These are phyloP conservation scores for Maniola jurtina DNA, from an alignment of 1,140 invertebrate genomes.

Conservation along the genomic window DNA sequence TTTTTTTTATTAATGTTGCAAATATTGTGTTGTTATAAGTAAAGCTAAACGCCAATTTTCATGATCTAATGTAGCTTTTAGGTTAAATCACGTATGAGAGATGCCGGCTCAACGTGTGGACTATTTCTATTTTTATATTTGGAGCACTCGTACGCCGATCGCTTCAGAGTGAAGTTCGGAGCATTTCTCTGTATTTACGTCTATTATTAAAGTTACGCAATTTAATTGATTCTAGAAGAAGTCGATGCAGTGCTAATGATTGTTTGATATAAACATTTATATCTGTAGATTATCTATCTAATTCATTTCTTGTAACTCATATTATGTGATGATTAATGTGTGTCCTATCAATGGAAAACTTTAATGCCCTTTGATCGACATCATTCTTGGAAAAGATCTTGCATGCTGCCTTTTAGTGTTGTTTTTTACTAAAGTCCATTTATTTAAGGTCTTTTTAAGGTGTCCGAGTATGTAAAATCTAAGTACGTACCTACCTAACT, in stretches of 20 bases:
- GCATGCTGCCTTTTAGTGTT: neutral
- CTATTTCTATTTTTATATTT: slow-evolving; percentile 70
- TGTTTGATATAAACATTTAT: neutral
- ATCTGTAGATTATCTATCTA: neutral
- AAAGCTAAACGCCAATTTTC: neutral
- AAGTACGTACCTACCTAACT: no score
- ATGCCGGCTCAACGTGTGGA: slow-evolving; percentile 49
- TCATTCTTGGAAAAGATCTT: slow-evolving; percentile 14
- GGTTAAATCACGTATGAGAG: slow-evolving; percentile 48
- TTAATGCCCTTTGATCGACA: neutral
- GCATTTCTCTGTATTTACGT: slow-evolving; percentile 25
- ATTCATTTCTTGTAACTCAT: slow-evolving; percentile 1
- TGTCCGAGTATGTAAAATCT: no score
- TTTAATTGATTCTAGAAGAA: neutral
- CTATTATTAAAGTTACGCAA: slow-evolving; percentile 16
- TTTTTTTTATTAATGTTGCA: neutral
- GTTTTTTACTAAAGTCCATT: neutral
- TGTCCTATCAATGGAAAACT: slow-evolving; percentile 15
- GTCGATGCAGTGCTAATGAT: neutral
- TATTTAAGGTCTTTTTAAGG: no score
- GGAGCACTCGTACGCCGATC: slow-evolving; percentile 48
- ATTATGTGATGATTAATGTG: neutral
- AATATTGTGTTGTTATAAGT: neutral
- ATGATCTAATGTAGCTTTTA: slow-evolving; percentile 16
- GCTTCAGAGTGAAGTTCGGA: slow-evolving; percentile 42